Evolutionary conservation across 2,113 vertebrate genomes (phyloP).

Genomic region (Menidia beryllina): DNA sequence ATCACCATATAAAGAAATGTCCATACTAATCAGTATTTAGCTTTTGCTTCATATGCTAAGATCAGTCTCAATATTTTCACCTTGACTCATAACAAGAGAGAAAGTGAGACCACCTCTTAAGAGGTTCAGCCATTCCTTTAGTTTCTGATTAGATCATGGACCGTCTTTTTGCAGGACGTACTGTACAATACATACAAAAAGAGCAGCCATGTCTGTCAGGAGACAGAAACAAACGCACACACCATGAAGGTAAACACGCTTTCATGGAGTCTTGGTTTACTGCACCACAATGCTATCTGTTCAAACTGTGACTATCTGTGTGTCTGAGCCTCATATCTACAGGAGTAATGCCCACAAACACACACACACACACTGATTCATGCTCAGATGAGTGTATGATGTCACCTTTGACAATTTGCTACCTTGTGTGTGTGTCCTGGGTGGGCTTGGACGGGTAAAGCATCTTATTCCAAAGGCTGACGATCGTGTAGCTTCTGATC

Average conservation of each 20-base stretch:
- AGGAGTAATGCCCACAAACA: not conserved
- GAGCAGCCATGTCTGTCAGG: not conserved
- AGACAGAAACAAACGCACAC: not conserved
- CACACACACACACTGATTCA: constrained; percentile 22
- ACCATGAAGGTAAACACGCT: constrained; percentile 1
- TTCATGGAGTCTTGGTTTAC: not conserved
- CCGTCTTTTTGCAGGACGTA: not conserved
- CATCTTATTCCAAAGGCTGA: not conserved
- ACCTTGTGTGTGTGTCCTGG: constrained; percentile 62
- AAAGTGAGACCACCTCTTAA: too few species aligned
- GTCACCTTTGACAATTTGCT: constrained; percentile 62
- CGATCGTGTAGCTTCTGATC: not conserved
- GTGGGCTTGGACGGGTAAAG: constrained; percentile 35
- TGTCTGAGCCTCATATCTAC: constrained; percentile 25
- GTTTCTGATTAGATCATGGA: too few species aligned
- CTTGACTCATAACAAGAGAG: too few species aligned
- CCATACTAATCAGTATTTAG: not conserved
- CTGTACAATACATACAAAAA: constrained; percentile 1
- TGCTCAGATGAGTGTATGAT: constrained; percentile 55
- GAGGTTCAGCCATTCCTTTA: too few species aligned
- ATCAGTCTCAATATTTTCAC: too few species aligned
- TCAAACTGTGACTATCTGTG: constrained; percentile 32
- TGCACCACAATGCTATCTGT: constrained; percentile 21
- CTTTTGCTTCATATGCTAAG: not conserved
- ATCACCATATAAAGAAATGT: too few species aligned